Conservation (phyloP, 2,888 invertebrate species). For the Agrilus mali region DNA sequence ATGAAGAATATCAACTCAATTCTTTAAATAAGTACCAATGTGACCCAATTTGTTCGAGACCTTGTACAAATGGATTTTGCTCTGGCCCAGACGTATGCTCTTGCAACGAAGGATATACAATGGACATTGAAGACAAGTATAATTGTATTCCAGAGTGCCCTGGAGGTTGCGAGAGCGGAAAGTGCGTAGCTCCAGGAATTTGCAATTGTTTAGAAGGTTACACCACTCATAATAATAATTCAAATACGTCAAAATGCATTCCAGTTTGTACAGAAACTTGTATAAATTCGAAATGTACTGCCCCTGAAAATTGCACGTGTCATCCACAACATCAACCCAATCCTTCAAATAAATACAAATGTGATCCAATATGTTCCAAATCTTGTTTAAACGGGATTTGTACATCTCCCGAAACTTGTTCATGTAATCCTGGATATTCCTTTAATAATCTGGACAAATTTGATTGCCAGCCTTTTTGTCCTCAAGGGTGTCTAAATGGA, state of each 20-base stretch:
- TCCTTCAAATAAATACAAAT: slow-evolving; percentile 11
- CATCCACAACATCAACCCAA: slow-evolving; percentile 17
- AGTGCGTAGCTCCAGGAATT: slow-evolving; percentile 19
- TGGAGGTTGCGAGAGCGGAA: slow-evolving; percentile 14
- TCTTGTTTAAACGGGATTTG: slow-evolving; percentile 16
- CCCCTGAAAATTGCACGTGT: slow-evolving; percentile 30
- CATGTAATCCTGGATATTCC: slow-evolving; percentile 20
- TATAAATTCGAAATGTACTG: slow-evolving; percentile 38
- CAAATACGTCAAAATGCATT: slow-evolving; percentile 20
- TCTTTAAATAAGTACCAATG: slow-evolving; percentile 22
- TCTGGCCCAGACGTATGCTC: slow-evolving; percentile 25
- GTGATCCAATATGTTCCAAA: slow-evolving; percentile 13
- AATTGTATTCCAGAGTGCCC: slow-evolving; percentile 15
- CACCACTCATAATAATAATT: slow-evolving; percentile 4
- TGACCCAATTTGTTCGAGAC: slow-evolving; percentile 5
- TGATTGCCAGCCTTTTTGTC: slow-evolving; percentile 17
- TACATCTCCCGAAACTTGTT: slow-evolving; percentile 14
- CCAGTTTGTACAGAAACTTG: slow-evolving; percentile 20
- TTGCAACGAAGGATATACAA: slow-evolving; percentile 31
- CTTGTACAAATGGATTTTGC: slow-evolving; percentile 10
- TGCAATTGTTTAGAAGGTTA: slow-evolving; percentile 16
- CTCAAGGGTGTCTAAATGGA: slow-evolving; percentile 21
- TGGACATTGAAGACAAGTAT: slow-evolving; percentile 11
- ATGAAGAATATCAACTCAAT: slow-evolving; percentile 39
- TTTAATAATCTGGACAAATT: slow-evolving; percentile 14